Percentiles rank a stretch among this genome's conserved stretches.
Conservation (phyloP, 2,888 invertebrate genomes). For the Arenicola marina region DNA sequence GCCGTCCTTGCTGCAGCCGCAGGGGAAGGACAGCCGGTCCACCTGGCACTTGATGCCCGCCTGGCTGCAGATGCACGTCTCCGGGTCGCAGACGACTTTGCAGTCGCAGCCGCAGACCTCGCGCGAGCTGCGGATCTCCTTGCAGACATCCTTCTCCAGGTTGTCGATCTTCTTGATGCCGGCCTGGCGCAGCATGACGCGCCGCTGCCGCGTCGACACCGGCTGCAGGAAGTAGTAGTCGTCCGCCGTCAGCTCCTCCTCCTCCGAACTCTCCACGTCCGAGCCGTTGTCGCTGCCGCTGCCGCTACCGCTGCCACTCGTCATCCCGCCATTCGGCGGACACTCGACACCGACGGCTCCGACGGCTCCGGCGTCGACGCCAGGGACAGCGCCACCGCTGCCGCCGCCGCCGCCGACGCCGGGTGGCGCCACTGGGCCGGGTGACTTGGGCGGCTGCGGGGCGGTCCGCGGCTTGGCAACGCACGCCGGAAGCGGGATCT, state of each 20-base stretch:
- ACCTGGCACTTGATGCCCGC: constrained; percentile 98
- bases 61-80: constrained; percentile 90
- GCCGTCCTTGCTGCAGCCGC: constrained; percentile 92
- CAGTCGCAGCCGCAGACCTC: constrained; percentile 67
- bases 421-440: too few relatives aligned
- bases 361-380: too few relatives aligned
- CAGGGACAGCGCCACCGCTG: too few relatives aligned
- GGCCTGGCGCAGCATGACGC: constrained; percentile 82
- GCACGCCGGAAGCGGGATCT: too few relatives aligned
- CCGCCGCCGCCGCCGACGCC: too few relatives aligned
- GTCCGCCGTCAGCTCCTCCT: constrained; percentile 35
- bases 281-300: background rate
- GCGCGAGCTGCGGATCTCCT: constrained; percentile 85
- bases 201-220: constrained; percentile 86
- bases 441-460: too few relatives aligned
- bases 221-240: constrained; percentile 69
- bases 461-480: too few relatives aligned
- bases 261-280: background rate
- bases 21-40: constrained; percentile 93
- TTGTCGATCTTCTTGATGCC: constrained; percentile 93
- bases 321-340: too few relatives aligned
- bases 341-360: too few relatives aligned
- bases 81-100: constrained; percentile 80
- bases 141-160: constrained; percentile 90
- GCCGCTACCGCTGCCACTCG: background rate